These are phyloP conservation scores for Macrostomum cliftonense DNA, from an alignment of 2,888 invertebrate species.

Conservation along the genomic window DNA sequence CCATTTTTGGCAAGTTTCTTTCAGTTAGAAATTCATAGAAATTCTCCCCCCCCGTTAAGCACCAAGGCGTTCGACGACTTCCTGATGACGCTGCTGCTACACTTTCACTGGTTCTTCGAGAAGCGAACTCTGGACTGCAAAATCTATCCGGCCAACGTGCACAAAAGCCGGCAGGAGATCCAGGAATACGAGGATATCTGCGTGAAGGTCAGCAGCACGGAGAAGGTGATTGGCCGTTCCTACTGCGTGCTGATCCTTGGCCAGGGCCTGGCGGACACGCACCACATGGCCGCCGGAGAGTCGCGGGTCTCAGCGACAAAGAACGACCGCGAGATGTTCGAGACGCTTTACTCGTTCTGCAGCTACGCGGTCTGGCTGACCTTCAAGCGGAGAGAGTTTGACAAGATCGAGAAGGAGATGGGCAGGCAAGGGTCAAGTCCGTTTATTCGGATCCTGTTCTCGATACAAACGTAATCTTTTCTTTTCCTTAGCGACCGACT, in stretches of 20 bases:
- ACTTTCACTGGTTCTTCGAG: constrained; percentile 34
- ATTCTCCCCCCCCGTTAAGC: constrained; percentile 13
- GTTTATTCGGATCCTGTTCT: no score
- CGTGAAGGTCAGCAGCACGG: constrained; percentile 23
- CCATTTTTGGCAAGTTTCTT: no score
- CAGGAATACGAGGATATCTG: constrained; percentile 17
- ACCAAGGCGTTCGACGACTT: constrained; percentile 31
- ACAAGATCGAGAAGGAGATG: constrained; percentile 28
- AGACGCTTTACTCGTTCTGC: constrained; percentile 32
- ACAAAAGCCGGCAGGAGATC: constrained; percentile 16
- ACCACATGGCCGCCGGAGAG: constrained; percentile 36
- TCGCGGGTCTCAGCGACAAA: constrained; percentile 31
- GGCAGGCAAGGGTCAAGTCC: constrained; percentile 31
- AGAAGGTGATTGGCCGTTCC: constrained; percentile 27
- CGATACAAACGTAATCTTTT: no score
- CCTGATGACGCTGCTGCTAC: constrained; percentile 26
- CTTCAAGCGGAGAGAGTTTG: constrained; percentile 29
- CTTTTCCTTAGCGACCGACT: no score
- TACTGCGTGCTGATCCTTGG: constrained; percentile 33
- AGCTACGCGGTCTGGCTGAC: constrained; percentile 33
- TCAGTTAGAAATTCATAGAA: no score
- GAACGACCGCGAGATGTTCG: constrained; percentile 26
- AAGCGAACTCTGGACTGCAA: constrained; percentile 27
- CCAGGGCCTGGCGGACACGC: constrained; percentile 26
- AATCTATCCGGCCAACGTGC: constrained; percentile 33